phyloP scores from a whole-genome alignment of 2,888 invertebrate species.

The Corbicula japonica region DNA sequence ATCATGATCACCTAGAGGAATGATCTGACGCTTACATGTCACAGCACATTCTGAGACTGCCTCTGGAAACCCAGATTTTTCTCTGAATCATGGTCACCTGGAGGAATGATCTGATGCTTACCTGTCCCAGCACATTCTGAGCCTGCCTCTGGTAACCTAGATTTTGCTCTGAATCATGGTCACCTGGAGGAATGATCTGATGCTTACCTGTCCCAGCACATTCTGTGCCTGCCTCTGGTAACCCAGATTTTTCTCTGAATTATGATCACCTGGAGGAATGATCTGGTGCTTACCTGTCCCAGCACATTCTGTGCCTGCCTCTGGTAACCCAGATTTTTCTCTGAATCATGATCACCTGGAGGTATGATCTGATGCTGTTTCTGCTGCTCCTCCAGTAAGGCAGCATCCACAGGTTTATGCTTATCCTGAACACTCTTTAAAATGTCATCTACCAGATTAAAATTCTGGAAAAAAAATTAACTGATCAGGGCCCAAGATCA shows the following conservation, averaged over 20 bases:
- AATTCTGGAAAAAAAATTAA: constrained; percentile 22
- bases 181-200: not conserved
- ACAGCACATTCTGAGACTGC: too few relatives aligned
- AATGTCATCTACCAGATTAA: constrained; percentile 40
- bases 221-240: too few relatives aligned
- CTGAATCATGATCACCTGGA: constrained; percentile 18
- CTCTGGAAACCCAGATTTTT: too few relatives aligned
- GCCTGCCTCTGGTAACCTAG: too few relatives aligned
- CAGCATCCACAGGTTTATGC: constrained; percentile 49
- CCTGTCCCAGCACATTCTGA: too few relatives aligned
- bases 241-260: too few relatives aligned
- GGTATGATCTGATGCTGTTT: constrained; percentile 58
- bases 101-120: too few relatives aligned
- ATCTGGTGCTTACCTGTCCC: constrained; percentile 21
- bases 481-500: too few relatives aligned
- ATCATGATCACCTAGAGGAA: too few relatives aligned
- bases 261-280: not conserved
- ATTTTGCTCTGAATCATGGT: too few relatives aligned
- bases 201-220: constrained; percentile 40
- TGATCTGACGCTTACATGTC: too few relatives aligned
- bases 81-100: too few relatives aligned
- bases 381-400: constrained; percentile 53
- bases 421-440: constrained; percentile 50
- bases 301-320: constrained; percentile 42
- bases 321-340: constrained; percentile 35